Base-by-base conservation (phyloP, 2,113 vertebrate genomes). In the Oryzias javanicus region DNA sequence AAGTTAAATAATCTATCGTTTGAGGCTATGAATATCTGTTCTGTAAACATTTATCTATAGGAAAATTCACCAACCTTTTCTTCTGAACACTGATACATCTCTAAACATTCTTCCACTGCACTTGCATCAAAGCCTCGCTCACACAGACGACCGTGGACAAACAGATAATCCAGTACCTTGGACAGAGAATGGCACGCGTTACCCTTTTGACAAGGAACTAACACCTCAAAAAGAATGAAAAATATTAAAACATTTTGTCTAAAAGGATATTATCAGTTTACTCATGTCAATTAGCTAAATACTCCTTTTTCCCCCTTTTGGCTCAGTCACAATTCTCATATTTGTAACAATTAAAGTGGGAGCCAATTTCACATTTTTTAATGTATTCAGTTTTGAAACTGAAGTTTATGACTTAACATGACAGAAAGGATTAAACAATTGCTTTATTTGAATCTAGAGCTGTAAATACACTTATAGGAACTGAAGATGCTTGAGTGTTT, bases 21-120 rank as follows among this genome's bases (percentile, higher is more conserved):
- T 14, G 27, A 29, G 20, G 49, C 8, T 35, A 35, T 35, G 35
- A 35, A 35, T 12, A 35, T 35, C 0, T 35, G 35, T 35, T 10
- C 35, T 35, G 10, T 12, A 12, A 47, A 47, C 6, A 6, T 18
- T 19, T 10, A 5, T 10, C 8, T 14, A 5, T 14, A 1, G 1
- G 12, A 49, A 52, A 60, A 22, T 18, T n/a, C 46, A 79, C 94
- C 77, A 69, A 98, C 97, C 94, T 99, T 98, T 82, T 97, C 94
- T 74, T 98, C 97, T 57, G 96, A 97, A 83, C 94, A 95, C 79
- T 98, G 95, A 68, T 95, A 92, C 93, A 97, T 95, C 87, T 98
- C 97, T 85, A 99, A 89, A 89, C 95, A 96, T 83, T 98, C 95
- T 84, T 98, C 97, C 79, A 98, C 96, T 16, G 95, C 92, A 51